Conservation (phyloP, 2,888 invertebrate species). For the Drosophila colorata region DNA sequence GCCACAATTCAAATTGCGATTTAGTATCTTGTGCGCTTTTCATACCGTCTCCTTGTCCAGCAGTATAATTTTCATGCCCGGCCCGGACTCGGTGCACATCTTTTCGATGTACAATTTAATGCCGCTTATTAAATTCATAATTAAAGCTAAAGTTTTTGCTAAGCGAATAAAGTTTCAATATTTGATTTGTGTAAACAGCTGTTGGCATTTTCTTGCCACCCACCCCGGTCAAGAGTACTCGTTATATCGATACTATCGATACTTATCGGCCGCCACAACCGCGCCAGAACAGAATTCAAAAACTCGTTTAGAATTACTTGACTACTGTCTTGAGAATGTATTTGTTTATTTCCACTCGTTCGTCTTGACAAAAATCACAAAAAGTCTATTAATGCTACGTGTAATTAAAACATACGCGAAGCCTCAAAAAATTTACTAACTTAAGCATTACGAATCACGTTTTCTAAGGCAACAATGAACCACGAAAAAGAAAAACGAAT, state of each 20-base stretch:
- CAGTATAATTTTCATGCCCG: slow-evolving; percentile 99
- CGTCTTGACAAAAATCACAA: slow-evolving; percentile 60
- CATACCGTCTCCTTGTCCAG: slow-evolving; percentile 98
- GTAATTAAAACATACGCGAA: slow-evolving; percentile 56
- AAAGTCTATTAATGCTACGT: slow-evolving; percentile 51
- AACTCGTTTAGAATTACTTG: neutral
- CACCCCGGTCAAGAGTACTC: slow-evolving; percentile 8
- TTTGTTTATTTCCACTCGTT: slow-evolving; percentile 48
- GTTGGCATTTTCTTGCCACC: slow-evolving; percentile 36
- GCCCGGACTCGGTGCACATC: slow-evolving; percentile 99
- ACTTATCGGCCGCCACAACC: slow-evolving; percentile 13
- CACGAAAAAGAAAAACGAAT: slow-evolving; percentile 41
- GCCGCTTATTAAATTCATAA: slow-evolving; percentile 96
- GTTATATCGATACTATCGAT: slow-evolving; percentile 54
- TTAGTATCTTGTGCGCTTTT: slow-evolving; percentile 14
- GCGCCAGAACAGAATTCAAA: slow-evolving; percentile 6
- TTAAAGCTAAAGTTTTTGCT: slow-evolving; percentile 24
- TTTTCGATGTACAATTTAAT: slow-evolving; percentile 97
- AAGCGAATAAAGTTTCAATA: slow-evolving; percentile 20
- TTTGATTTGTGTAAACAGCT: slow-evolving; percentile 46
- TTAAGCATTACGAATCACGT: slow-evolving; percentile 73
- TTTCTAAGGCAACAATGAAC: slow-evolving; percentile 63
- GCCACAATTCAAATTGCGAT: neutral
- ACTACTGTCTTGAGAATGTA: slow-evolving; percentile 36
- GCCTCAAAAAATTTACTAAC: slow-evolving; percentile 65